phyloP scores from a whole-genome alignment of 2,888 invertebrate genomes.

The Thyatira batis region DNA sequence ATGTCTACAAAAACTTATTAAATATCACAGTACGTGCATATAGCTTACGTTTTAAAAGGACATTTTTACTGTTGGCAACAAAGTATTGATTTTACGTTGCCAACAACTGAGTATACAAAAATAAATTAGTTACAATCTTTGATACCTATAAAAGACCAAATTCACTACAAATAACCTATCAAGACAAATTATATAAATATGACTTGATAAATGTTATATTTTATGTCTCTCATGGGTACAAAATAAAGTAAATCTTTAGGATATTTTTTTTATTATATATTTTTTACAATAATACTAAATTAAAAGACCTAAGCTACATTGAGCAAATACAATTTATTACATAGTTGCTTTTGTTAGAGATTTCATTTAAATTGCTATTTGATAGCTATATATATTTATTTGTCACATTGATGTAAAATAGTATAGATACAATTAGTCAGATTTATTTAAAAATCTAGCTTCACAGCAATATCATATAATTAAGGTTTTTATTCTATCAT shows the following conservation, averaged over 20 bases:
- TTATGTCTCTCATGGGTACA: neutral
- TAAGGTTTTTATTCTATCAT: too few relatives aligned
- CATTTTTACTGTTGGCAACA: neutral
- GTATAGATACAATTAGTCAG: neutral
- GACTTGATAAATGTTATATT: neutral
- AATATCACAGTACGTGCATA: slow-evolving; percentile 49
- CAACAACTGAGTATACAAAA: neutral
- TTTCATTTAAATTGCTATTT: neutral
- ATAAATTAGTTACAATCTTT: neutral
- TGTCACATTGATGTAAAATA: neutral
- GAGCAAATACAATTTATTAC: neutral
- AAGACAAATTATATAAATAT: neutral
- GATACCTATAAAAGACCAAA: neutral
- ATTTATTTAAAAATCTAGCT: too few relatives aligned
- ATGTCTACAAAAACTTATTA: slow-evolving; percentile 33
- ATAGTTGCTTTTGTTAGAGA: neutral
- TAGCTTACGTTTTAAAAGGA: slow-evolving; percentile 25
- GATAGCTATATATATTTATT: neutral
- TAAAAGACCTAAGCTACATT: neutral
- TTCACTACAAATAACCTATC: neutral
- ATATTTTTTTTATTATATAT: neutral
- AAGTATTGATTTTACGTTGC: neutral
- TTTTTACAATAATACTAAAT: neutral
- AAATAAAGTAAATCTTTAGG: neutral
- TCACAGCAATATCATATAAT: too few relatives aligned